phyloP scores from a whole-genome alignment of 2,113 vertebrate genomes.

The Pangasianodon hypophthalmus region DNA sequence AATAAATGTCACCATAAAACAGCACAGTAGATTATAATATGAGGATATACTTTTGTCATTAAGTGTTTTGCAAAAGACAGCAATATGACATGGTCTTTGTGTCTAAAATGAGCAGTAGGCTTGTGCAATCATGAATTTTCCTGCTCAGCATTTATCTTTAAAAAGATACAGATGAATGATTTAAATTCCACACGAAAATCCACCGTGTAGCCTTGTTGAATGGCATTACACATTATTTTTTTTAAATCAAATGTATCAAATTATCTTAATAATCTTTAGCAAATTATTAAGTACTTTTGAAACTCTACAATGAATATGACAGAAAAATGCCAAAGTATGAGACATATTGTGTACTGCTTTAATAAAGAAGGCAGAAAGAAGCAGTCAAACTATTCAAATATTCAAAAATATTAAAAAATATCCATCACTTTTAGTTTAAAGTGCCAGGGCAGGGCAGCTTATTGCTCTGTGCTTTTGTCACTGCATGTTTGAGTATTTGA shows the following conservation, averaged over 20 bases:
- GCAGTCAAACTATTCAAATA: background rate
- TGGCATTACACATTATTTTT: background rate
- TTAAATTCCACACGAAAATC: background rate
- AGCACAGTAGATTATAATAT: background rate
- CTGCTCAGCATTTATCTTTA: background rate
- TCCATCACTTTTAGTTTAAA: background rate
- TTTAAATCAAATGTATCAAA: background rate
- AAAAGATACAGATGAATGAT: background rate
- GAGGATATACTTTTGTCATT: background rate
- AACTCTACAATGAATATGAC: background rate
- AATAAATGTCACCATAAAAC: slow-evolving; percentile 11
- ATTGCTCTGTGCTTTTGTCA: background rate
- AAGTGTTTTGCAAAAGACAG: background rate
- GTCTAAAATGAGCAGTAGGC: background rate
- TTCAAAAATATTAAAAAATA: background rate
- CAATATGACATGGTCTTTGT: background rate
- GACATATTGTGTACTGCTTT: background rate
- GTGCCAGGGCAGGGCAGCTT: background rate
- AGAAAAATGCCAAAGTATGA: background rate
- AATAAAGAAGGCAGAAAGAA: background rate
- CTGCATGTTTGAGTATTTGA: background rate
- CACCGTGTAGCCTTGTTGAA: background rate
- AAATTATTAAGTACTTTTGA: background rate
- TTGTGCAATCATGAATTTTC: background rate
- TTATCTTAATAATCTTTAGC: background rate